Evolutionary conservation across 2,113 vertebrate species (phyloP), one percentile per base, ranked within the genome.

Genomic region (Rhinogobius similis): DNA sequence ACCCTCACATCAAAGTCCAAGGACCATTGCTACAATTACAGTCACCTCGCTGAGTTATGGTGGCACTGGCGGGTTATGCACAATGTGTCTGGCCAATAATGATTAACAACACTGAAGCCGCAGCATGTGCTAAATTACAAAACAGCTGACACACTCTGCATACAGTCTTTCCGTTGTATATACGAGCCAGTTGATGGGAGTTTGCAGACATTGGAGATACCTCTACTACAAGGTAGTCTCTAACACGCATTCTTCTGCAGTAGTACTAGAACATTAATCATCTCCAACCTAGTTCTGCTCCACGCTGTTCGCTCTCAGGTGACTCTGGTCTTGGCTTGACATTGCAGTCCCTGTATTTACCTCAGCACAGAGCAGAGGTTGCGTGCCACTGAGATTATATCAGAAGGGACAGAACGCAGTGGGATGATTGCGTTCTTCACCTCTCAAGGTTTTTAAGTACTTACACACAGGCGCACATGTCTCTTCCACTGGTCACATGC

Each of bases 231-330:
- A 36, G 32, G 32, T 36, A 36, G 32, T 36, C 32, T 36, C 32
- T 26, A 24, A 18, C 6, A 56, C 20, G 24, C 32, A 68, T 13
- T 26, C 62, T 50, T 62, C 75, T 4, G 75, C 23, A 73, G 65
- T 67, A 43, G 21, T 50, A 50, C 20, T 46, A 63, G 62, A 53
- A 62, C 67, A 86, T 87, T 87, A 84, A 84, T 87, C 86, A 86
- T 73, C 55, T n/a, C 78, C 81, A 82, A 83, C 80, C 81, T 55
- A 84, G 80, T 87, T 89, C 77, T 82, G 77, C 76, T 82, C 70
- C 67, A 48, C n/a, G 72, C 75, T 79, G 65, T n/a, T 76, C 48
- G 76, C 48, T 75, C 77, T 70, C 62, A 11, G 44, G 78, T 52
- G 65, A 67, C 74, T 64, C 61, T 59, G 18, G 76, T 59, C 73